phyloP scores from a whole-genome alignment of 2,113 vertebrate genomes.

The Bubo bubo region DNA sequence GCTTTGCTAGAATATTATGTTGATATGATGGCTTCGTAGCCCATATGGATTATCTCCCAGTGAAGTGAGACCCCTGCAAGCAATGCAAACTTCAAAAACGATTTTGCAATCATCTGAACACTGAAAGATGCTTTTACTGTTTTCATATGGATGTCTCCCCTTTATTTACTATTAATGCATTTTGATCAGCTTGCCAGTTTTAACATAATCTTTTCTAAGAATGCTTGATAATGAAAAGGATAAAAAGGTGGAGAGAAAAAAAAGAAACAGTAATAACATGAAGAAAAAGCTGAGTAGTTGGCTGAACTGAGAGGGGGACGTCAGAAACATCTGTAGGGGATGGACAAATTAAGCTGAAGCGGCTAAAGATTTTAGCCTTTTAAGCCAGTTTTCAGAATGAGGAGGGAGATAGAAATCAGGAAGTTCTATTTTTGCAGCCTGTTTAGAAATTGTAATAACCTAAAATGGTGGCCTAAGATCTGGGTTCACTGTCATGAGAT shows the following conservation, averaged over 20 bases:
- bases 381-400: neutral
- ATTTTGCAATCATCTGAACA: neutral
- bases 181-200: neutral
- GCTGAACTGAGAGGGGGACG: neutral
- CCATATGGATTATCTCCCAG: neutral
- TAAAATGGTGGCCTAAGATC: neutral
- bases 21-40: neutral
- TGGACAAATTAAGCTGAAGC: neutral
- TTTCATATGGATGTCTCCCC: neutral
- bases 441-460: neutral
- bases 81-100: fast-evolving
- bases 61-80: neutral
- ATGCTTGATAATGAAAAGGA: neutral
- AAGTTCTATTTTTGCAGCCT: neutral
- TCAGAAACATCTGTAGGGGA: neutral
- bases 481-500: neutral
- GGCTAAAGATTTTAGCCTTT: neutral
- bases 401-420: neutral
- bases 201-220: neutral
- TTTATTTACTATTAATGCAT: neutral
- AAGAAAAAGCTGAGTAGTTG: neutral
- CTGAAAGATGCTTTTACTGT: neutral
- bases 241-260: neutral
- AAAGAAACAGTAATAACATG: neutral
- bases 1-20: neutral